phyloP scores from a whole-genome alignment of 2,113 vertebrate genomes.

The Hemibagrus wyckioides region DNA sequence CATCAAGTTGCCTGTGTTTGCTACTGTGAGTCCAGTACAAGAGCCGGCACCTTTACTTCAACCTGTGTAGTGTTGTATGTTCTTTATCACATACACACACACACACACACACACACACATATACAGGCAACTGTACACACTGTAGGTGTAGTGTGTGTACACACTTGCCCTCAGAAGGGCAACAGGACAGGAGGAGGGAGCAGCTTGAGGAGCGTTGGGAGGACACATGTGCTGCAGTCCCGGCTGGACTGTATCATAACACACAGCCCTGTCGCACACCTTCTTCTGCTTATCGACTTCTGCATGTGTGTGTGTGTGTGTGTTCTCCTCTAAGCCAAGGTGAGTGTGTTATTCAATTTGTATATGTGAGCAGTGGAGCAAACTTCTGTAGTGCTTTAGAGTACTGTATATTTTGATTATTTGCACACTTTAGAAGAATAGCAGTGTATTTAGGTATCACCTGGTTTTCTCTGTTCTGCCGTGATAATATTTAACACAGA shows the following conservation, averaged over 20 bases:
- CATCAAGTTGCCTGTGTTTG: slow-evolving; percentile 59
- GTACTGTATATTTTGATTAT: neutral
- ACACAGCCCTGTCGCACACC: slow-evolving; percentile 43
- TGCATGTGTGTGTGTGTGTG: slow-evolving; percentile 54
- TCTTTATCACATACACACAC: neutral
- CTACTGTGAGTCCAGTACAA: slow-evolving; percentile 36
- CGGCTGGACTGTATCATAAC: slow-evolving; percentile 56
- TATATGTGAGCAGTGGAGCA: neutral
- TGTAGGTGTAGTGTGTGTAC: slow-evolving; percentile 36
- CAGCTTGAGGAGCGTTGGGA: slow-evolving; percentile 41
- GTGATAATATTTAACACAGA: neutral
- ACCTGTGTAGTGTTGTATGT: slow-evolving; percentile 41
- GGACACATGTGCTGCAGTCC: slow-evolving; percentile 68
- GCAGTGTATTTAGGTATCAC: neutral
- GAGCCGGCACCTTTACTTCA: slow-evolving; percentile 33
- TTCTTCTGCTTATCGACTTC: slow-evolving; percentile 47
- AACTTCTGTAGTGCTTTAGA: neutral
- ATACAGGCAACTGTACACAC: slow-evolving; percentile 27
- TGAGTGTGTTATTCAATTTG: slow-evolving; percentile 44
- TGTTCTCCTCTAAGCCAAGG: slow-evolving; percentile 29
- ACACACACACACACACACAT: neutral
- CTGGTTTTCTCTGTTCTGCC: neutral
- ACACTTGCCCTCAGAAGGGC: slow-evolving; percentile 55
- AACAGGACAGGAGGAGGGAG: slow-evolving; percentile 55
- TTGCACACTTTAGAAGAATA: neutral